Base-by-base conservation (phyloP, 1,140 invertebrate genomes). In the Drosophila pallidifrons region DNA sequence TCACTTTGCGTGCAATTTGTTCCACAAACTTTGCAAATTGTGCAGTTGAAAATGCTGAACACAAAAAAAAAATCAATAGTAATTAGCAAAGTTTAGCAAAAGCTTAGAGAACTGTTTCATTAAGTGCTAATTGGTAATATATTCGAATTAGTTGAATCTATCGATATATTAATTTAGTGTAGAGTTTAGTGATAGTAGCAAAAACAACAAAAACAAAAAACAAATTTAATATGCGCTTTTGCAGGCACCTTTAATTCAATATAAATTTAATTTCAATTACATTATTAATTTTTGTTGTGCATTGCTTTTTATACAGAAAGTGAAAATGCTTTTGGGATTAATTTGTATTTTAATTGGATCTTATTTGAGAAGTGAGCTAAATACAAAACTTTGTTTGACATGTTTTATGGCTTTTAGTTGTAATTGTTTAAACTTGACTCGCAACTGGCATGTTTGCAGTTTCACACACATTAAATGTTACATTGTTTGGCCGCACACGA, bases 401-500 rank as follows among this genome's bases (percentile, higher is more conserved):
- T 71, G 59, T 75, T 76, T 76, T 75, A 30, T 58, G 68, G 65
- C 73, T 72, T 76, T 71, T 60, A 71, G 60, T 59, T 76, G 55
- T 35, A 59, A 59, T 35, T 30, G 20, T 65, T 74, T 41, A 41
- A 41, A 38, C 54, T 57, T 35, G 20, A 54, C 51, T 54, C 51
- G 51, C 51, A 74, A 69, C 30, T 52, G 41, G 71, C 71, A 74
- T 74, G 71, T 30, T 61, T 55, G 58, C 65, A 69, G 63, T 55
- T 51, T 25, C 35, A 68, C 43, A 83, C 58, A 74, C 57, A 65
- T 76, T 76, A 59, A 76, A 72, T 71, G 73, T 76, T 72, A 71
- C 59, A 49, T 70, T 70, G 65, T 69, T 74, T 63, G 47, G 20
- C 38, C 49, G 49, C 66, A 60, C 61, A 55, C 59, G 64, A 30